Evolutionary conservation across 1,140 invertebrate genomes (phyloP), one percentile per base, ranked within the genome.

Genomic region (Pissodes strobi): DNA sequence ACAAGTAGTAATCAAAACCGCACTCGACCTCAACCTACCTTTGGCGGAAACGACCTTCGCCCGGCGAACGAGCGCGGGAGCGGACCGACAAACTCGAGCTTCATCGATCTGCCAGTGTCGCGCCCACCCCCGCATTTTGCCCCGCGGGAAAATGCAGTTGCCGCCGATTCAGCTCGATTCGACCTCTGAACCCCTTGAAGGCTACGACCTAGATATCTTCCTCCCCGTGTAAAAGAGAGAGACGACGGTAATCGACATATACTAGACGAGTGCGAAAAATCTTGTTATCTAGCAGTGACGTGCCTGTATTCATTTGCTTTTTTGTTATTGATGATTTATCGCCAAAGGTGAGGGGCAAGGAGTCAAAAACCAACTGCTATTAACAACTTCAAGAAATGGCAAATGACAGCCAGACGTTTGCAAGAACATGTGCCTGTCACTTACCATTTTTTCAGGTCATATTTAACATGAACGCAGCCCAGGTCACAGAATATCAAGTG

Each of bases 201-300:
- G 65, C 65, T 67, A 67, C 65, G 65, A 67, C 65, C 65, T 67
- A 67, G 13, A 53, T 67, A 56, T 37, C n/a, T n/a, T n/a, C n/a
- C n/a, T n/a, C 51, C 51, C 10, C 13, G 13, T 8, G 18, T 38
- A 46, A 51, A 43, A 22, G 27, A 45, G 30, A 53, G 23, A n/a
- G n/a, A n/a, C n/a, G n/a, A 25, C 19, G 21, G 19, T 27, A 10
- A 12, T 8, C 12, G 41, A 45, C 5, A 49, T 49, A 22, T 25
- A 23, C n/a, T 2, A n/a, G 37, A 39, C 2, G 13, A 6, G 13
- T 39, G 13, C 18, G n/a, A 39, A 39, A 38, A 39, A 39, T 39
- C 37, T n/a, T 13, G 18, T 13, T 13, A 39, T n/a, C n/a, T n/a
- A 12, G 1, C 37, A 39, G 37, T 39, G 37, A 39, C 37, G 37